These are phyloP conservation scores for Leucopternis melanops DNA, from an alignment of 2,113 vertebrate genomes.

Conservation along the genomic window DNA sequence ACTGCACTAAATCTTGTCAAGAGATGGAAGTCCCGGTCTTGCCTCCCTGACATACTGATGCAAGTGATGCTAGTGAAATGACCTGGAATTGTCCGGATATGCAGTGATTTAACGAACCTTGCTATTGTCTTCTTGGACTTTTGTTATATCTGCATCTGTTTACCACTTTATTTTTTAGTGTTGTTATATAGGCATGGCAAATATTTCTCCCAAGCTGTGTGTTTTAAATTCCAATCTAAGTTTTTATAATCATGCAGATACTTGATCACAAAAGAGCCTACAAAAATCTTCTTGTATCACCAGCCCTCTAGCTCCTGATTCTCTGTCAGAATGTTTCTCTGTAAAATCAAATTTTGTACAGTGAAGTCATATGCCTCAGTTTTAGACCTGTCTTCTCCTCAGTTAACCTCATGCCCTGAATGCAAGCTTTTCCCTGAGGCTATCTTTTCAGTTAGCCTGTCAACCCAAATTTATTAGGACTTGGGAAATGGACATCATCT, in stretches of 20 bases:
- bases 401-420: slow-evolving; percentile 54
- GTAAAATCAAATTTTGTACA: slow-evolving; percentile 22
- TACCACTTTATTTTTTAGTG: neutral
- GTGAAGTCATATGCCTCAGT: slow-evolving; percentile 44
- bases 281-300: slow-evolving; percentile 3
- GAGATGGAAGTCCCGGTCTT: neutral
- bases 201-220: neutral
- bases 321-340: neutral
- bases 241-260: neutral
- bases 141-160: neutral
- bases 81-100: neutral
- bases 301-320: neutral
- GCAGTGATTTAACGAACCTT: neutral
- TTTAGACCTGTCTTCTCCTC: slow-evolving; percentile 49
- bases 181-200: neutral
- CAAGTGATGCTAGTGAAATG: neutral
- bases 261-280: neutral
- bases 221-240: neutral
- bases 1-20: neutral
- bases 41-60: neutral
- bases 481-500: slow-evolving; percentile 35
- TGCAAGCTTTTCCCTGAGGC: slow-evolving; percentile 1
- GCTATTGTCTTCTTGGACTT: neutral
- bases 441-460: slow-evolving; percentile 33
- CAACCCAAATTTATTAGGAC: slow-evolving; percentile 38